phyloP scores from a whole-genome alignment of 2,113 vertebrate species.

The Gallinago media region DNA sequence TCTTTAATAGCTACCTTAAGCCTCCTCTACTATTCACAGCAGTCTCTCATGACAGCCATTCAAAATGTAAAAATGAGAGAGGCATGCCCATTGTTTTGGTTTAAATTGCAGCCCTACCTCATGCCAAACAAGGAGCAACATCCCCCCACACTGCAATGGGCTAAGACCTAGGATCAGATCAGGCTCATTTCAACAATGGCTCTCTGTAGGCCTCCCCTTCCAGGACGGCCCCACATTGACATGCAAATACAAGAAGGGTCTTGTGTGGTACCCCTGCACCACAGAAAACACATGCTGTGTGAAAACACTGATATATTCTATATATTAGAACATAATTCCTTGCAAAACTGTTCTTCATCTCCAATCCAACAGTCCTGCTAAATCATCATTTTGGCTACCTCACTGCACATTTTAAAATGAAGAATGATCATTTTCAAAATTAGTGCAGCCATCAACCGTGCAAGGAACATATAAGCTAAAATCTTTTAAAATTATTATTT shows the following conservation, averaged over 20 bases:
- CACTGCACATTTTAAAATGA: not conserved
- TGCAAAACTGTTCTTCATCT: not conserved
- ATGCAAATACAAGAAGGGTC: not conserved
- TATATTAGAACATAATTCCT: not conserved
- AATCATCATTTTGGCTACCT: not conserved
- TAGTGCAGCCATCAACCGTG: not conserved
- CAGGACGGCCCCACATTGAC: not conserved
- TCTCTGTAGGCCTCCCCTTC: not conserved
- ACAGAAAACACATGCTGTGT: fast-evolving
- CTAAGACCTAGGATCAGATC: not conserved
- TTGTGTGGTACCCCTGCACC: not conserved
- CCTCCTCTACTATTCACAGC: not conserved
- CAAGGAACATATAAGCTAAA: not conserved
- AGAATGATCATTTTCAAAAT: not conserved
- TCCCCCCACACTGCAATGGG: fast-evolving
- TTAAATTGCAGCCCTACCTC: not conserved
- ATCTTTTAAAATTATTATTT: not conserved
- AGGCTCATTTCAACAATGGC: not conserved
- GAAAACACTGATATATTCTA: not conserved
- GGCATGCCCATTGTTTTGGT: not conserved
- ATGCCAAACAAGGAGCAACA: not conserved
- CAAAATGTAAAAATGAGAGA: not conserved
- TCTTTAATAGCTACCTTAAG: not conserved
- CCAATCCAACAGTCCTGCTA: not conserved
- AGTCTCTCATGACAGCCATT: not conserved